These are phyloP conservation scores for Hydrolagus colliei DNA, from an alignment of 2,797 vertebrate genomes.

Conservation along the genomic window DNA sequence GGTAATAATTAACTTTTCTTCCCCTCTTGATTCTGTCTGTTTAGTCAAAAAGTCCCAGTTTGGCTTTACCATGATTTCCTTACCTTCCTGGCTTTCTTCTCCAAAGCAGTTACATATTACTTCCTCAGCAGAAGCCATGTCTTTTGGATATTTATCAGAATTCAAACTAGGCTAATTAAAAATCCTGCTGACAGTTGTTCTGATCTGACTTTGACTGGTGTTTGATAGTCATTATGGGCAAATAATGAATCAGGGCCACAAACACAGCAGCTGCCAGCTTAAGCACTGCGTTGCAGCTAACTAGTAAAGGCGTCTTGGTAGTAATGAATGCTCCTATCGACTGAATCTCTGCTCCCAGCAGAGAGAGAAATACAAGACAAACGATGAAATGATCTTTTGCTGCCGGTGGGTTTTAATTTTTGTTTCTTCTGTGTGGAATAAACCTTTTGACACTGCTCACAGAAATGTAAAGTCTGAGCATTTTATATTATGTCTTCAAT, in stretches of 20 bases:
- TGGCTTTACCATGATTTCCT: constrained; percentile 20
- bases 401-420: neutral
- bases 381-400: neutral
- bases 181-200: constrained; percentile 76
- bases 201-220: constrained; percentile 77
- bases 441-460: neutral
- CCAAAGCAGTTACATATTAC: constrained; percentile 53
- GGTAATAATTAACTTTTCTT: constrained; percentile 76
- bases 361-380: constrained; percentile 37
- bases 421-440: neutral
- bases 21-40: constrained; percentile 59
- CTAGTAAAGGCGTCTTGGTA: constrained; percentile 21
- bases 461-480: neutral
- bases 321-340: constrained; percentile 57
- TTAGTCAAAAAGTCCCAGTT: constrained; percentile 35
- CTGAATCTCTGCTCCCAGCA: constrained; percentile 62
- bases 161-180: constrained; percentile 81
- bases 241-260: constrained; percentile 81
- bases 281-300: constrained; percentile 64
- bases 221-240: constrained; percentile 90
- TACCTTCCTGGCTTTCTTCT: constrained; percentile 35
- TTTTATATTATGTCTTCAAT: neutral
- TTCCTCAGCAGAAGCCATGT: constrained; percentile 62
- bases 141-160: constrained; percentile 77
- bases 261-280: constrained; percentile 77